Percentiles rank a stretch among this genome's conserved stretches.
phyloP scores from a whole-genome alignment of 2,888 invertebrate species.

The Criorhina ranunculi region DNA sequence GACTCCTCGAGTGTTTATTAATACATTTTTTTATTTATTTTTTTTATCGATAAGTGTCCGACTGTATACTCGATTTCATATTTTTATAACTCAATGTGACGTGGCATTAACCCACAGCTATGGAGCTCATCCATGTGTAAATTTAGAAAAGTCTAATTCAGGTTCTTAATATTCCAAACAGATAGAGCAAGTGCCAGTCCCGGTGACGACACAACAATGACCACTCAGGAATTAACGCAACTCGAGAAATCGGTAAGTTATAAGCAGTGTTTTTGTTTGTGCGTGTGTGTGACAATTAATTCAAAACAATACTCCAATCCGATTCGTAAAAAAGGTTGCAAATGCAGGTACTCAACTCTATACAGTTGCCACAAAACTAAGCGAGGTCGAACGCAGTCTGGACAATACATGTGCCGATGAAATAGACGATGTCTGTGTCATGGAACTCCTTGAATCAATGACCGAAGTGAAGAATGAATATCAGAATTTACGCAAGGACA shows the following conservation, averaged over 20 bases:
- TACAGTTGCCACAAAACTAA: conserved; percentile 90
- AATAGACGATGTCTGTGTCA: conserved; percentile 88
- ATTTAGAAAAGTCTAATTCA: conserved; percentile 6
- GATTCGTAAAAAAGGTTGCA: conserved; percentile 87
- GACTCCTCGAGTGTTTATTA: conserved; percentile 38
- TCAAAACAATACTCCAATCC: conserved; percentile 8
- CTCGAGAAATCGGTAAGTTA: conserved; percentile 71
- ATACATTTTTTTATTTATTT: no score
- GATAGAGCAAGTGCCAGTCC: background rate
- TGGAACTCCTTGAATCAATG: conserved; percentile 90
- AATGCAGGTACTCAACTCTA: conserved; percentile 90
- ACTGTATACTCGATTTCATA: conserved; percentile 21
- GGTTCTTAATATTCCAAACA: conserved; percentile 22
- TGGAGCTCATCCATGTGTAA: conserved; percentile 38
- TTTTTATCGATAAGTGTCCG: conserved; percentile 22
- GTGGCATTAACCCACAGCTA: background rate
- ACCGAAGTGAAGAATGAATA: conserved; percentile 92
- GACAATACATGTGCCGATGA: conserved; percentile 80
- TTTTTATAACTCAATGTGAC: conserved; percentile 39
- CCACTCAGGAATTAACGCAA: conserved; percentile 61
- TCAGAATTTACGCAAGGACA: conserved; percentile 90
- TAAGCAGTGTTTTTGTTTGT: no score
- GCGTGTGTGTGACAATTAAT: no score
- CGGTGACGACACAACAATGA: conserved; percentile 47
- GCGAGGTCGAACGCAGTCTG: conserved; percentile 87